A percentile compares a stretch with the other conserved stretches of the same genome.
These are phyloP conservation scores for Pygathrix nemaeus DNA, from an alignment of 2,113 vertebrate genomes.

Conservation along the genomic window DNA sequence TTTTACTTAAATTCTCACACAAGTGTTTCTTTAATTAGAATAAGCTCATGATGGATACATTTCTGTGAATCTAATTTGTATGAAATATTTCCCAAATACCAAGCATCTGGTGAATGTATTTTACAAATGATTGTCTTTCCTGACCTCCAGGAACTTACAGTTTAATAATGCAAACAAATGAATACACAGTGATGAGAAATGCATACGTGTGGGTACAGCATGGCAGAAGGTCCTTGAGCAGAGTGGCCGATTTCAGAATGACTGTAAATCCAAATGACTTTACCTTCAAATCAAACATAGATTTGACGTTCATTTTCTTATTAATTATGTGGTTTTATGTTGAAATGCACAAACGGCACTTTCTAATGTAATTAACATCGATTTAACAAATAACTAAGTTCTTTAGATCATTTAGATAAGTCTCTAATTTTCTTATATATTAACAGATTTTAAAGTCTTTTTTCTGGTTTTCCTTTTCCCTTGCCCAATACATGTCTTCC, in stretches of 20 bases:
- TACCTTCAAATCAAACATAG: constrained; percentile 51
- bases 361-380: constrained; percentile 11
- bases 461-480: neutral
- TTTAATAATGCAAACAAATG: constrained; percentile 1
- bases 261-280: constrained; percentile 1
- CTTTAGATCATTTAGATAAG: neutral
- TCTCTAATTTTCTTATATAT: neutral
- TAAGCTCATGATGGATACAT: neutral
- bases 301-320: constrained; percentile 18
- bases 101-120: neutral
- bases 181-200: neutral
- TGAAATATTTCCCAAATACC: constrained; percentile 16
- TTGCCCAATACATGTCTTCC: neutral
- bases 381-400: constrained; percentile 32
- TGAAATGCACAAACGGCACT: constrained; percentile 17
- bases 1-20: constrained; percentile 15
- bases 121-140: constrained; percentile 4
- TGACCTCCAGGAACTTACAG: constrained; percentile 4
- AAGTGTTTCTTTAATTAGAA: constrained; percentile 15
- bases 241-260: neutral
- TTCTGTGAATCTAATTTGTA: constrained; percentile 31
- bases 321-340: constrained; percentile 39
- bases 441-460: neutral
- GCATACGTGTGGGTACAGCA: neutral
- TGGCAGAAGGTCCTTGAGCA: neutral